These are phyloP conservation scores for Acanthosepion pharaonis DNA, from an alignment of 2,888 invertebrate species.

Conservation along the genomic window DNA sequence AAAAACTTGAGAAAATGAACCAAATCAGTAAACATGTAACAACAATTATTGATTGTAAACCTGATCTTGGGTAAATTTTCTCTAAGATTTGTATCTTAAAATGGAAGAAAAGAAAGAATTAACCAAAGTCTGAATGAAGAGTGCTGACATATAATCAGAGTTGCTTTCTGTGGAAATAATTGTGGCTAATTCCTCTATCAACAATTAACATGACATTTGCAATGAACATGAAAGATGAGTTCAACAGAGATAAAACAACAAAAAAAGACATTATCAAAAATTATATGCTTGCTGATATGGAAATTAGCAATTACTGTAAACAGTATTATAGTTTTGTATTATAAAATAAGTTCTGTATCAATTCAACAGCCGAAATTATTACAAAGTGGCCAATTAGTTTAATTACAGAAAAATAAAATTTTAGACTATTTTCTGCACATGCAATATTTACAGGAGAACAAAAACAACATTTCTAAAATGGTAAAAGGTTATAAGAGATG, in stretches of 20 bases:
- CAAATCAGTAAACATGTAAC: neutral
- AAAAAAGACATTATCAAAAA: neutral
- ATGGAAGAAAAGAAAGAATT: neutral
- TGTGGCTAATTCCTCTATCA: neutral
- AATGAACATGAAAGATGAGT: neutral
- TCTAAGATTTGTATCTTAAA: neutral
- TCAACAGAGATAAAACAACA: neutral
- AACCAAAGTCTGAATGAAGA: neutral
- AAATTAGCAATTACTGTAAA: neutral
- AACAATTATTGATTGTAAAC: neutral
- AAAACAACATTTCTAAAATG: no score
- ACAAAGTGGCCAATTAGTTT: neutral
- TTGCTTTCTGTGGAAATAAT: constrained; percentile 11
- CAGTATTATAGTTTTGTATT: neutral
- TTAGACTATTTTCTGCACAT: constrained; percentile 16
- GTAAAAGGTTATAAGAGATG: no score
- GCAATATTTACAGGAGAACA: neutral
- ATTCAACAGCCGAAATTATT: neutral
- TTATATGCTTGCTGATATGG: neutral
- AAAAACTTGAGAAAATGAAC: neutral
- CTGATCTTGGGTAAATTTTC: neutral
- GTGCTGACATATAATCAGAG: neutral
- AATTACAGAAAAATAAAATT: neutral
- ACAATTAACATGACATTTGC: neutral
- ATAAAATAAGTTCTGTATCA: neutral